A percentile compares a stretch with the other conserved stretches of the same genome.
Conservation (phyloP, 2,888 invertebrate genomes). For the Sarcophaga caerulescens region DNA sequence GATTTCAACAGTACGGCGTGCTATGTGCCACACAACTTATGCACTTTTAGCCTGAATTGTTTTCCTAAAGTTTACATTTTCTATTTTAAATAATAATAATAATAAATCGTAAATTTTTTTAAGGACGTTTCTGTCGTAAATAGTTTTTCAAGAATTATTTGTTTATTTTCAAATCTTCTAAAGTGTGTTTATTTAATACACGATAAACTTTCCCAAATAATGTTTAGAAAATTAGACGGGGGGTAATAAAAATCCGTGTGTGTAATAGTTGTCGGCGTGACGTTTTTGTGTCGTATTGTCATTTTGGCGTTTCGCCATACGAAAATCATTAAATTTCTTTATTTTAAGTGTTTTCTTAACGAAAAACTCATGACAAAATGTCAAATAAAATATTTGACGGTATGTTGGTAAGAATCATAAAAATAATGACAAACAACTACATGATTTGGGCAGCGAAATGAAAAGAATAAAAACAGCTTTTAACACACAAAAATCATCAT, state of each 20-base stretch:
- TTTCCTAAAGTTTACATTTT: no score
- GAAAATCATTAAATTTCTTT: background rate
- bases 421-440: background rate
- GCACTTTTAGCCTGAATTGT: no score
- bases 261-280: background rate
- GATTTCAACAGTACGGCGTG: no score
- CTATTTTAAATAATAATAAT: no score
- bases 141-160: no score
- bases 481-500: slow-evolving; percentile 40
- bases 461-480: slow-evolving; percentile 18
- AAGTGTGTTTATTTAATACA: background rate
- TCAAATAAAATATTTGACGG: background rate
- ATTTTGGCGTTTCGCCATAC: background rate
- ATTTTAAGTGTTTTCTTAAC: background rate
- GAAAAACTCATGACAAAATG: background rate
- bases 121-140: no score
- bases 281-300: background rate
- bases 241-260: background rate
- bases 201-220: background rate
- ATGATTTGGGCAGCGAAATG: no score
- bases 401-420: background rate
- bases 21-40: no score
- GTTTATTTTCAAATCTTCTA: no score
- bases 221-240: background rate
- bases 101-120: no score